A percentile compares a stretch with the other conserved stretches of the same genome.
These are phyloP conservation scores for Brassicogethes aeneus DNA, from an alignment of 2,888 invertebrate genomes.

Conservation along the genomic window DNA sequence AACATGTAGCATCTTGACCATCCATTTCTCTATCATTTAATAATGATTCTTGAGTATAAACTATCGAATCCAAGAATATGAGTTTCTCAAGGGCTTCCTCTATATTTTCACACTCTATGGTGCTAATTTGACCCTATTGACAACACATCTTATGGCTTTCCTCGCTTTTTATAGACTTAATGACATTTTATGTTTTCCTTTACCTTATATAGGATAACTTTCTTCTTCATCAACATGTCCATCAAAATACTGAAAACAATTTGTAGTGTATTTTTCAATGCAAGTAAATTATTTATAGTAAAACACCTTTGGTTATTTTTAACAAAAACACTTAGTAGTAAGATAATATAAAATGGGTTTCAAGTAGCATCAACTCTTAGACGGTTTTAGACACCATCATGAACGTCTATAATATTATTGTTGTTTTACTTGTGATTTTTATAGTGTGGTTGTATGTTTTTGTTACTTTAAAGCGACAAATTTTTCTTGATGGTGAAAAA, in stretches of 20 bases:
- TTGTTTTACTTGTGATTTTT: neutral
- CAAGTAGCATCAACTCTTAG: neutral
- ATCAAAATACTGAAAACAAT: no score
- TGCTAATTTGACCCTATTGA: conserved; percentile 24
- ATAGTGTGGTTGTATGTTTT: neutral
- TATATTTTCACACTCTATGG: conserved; percentile 11
- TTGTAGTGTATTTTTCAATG: no score
- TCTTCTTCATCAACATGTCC: no score
- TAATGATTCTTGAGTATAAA: conserved; percentile 27
- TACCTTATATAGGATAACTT: no score
- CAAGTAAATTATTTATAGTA: no score
- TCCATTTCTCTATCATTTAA: conserved; percentile 23
- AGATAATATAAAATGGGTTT: neutral
- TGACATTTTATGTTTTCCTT: no score
- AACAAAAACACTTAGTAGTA: no score
- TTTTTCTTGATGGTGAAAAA: neutral
- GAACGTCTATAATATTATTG: neutral
- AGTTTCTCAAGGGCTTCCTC: conserved; percentile 25
- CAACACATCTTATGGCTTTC: conserved; percentile 44
- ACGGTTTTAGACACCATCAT: neutral
- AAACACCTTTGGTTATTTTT: no score
- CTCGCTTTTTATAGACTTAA: conserved; percentile 32
- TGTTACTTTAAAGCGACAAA: no score
- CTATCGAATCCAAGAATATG: conserved; percentile 15
- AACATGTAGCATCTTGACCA: conserved; percentile 9